These are phyloP conservation scores for Pandemis cinnamomeana DNA, from an alignment of 2,888 invertebrate species.

Conservation along the genomic window DNA sequence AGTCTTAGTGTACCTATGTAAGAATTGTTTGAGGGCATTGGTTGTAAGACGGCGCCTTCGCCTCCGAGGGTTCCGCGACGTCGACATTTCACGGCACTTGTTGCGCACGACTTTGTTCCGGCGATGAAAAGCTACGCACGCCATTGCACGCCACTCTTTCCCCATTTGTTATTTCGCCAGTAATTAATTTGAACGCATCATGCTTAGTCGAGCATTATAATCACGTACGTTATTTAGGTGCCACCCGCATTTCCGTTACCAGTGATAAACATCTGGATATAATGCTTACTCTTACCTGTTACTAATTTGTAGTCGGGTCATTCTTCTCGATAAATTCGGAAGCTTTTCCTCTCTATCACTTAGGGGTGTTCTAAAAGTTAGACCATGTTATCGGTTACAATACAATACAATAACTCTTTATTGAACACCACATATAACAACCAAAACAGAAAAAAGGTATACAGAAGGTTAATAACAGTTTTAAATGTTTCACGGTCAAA, in stretches of 20 bases:
- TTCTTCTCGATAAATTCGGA: not conserved
- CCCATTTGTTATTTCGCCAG: conserved; percentile 66
- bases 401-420: too few species aligned
- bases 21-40: conserved; percentile 44
- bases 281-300: conserved; percentile 10
- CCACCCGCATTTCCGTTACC: conserved; percentile 12
- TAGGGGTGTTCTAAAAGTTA: not conserved
- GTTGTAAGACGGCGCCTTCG: conserved; percentile 55
- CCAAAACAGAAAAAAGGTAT: too few species aligned
- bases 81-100: conserved; percentile 71
- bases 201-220: conserved; percentile 42
- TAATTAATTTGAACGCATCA: conserved; percentile 62
- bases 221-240: conserved; percentile 26
- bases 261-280: conserved; percentile 10
- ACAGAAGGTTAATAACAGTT: too few species aligned
- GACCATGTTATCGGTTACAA: too few species aligned
- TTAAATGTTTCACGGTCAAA: too few species aligned
- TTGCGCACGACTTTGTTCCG: conserved; percentile 78
- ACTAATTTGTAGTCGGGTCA: not conserved
- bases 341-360: not conserved
- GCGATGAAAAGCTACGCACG: conserved; percentile 80
- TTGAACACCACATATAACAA: too few species aligned
- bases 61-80: conserved; percentile 52
- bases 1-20: not conserved
- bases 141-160: conserved; percentile 69